Percentiles rank a stretch among this genome's conserved stretches.
phyloP scores from a whole-genome alignment of 2,797 vertebrate genomes.

The Cygnus olor region DNA sequence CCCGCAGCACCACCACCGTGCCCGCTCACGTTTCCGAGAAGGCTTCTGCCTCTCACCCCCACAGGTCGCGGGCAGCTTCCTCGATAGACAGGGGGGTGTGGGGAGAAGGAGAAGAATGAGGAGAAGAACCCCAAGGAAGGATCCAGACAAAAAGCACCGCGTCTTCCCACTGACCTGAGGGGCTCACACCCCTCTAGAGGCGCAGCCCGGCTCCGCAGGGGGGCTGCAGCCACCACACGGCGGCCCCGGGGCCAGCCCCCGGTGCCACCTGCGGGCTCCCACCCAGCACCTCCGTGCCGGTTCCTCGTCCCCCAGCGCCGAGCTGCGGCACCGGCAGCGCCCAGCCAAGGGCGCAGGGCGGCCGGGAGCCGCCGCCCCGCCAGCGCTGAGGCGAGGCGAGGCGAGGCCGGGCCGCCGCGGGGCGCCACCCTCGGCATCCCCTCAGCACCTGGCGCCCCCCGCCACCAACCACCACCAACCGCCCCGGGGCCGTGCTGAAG shows the following conservation, averaged over 20 bases:
- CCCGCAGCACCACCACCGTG: not conserved
- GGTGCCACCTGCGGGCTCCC: not conserved
- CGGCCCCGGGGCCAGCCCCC: not conserved
- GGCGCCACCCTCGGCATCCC: not conserved
- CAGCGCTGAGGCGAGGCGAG: not conserved
- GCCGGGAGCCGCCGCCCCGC: not conserved
- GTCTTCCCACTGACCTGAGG: no score
- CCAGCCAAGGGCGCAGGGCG: not conserved
- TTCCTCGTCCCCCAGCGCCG: no score
- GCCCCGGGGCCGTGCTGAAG: not conserved
- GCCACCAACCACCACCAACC: not conserved
- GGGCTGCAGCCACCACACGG: no score
- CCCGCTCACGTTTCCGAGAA: not conserved
- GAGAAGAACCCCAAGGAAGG: no score
- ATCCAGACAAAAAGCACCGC: no score
- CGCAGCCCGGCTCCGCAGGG: not conserved
- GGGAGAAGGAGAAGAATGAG: no score
- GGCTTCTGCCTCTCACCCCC: not conserved
- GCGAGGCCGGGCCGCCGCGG: not conserved
- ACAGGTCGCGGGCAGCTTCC: fast-evolving
- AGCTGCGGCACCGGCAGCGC: not conserved
- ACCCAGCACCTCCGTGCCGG: not conserved
- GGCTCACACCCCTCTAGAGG: no score
- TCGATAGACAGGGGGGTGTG: no score
- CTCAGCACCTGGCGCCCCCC: not conserved